A percentile compares a stretch with the other conserved stretches of the same genome.
phyloP scores from a whole-genome alignment of 2,113 vertebrate genomes.

The Scatophagus argus region DNA sequence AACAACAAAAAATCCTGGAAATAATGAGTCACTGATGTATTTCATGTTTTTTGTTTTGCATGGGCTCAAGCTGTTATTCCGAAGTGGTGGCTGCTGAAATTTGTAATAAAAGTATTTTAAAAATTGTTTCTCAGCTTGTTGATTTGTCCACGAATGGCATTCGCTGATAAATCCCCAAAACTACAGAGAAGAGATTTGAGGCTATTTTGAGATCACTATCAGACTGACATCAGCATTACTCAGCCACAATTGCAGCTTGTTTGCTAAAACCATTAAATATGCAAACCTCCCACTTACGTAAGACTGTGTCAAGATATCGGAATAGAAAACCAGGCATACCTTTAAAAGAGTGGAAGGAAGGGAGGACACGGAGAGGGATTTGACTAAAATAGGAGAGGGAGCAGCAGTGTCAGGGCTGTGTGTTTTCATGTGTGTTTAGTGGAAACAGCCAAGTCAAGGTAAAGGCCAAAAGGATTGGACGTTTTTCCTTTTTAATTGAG shows the following conservation, averaged over 20 bases:
- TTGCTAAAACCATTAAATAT: conserved; percentile 41
- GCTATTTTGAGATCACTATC: conserved; percentile 47
- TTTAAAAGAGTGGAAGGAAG: conserved; percentile 70
- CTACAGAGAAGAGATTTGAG: conserved; percentile 19
- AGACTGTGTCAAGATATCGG: conserved; percentile 43
- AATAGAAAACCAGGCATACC: conserved; percentile 61
- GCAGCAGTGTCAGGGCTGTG: conserved; percentile 47
- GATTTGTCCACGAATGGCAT: conserved; percentile 36
- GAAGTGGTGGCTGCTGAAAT: conserved; percentile 16
- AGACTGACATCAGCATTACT: conserved; percentile 31
- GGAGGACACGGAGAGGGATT: conserved; percentile 60
- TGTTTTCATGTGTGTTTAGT: conserved; percentile 78
- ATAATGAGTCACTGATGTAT: conserved; percentile 40
- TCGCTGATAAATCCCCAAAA: conserved; percentile 15
- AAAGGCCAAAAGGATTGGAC: conserved; percentile 73
- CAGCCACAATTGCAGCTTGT: conserved; percentile 37
- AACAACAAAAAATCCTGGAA: neutral
- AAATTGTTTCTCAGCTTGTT: neutral
- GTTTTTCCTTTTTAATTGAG: conserved; percentile 76
- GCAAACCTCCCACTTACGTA: conserved; percentile 29
- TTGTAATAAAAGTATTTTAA: conserved; percentile 59
- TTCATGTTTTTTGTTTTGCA: conserved; percentile 34
- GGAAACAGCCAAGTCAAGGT: conserved; percentile 78
- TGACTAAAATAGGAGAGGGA: conserved; percentile 82
- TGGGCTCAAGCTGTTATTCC: conserved; percentile 32